Evolutionary conservation across 2,797 vertebrate genomes (phyloP).

Genomic region (Argya squamiceps): DNA sequence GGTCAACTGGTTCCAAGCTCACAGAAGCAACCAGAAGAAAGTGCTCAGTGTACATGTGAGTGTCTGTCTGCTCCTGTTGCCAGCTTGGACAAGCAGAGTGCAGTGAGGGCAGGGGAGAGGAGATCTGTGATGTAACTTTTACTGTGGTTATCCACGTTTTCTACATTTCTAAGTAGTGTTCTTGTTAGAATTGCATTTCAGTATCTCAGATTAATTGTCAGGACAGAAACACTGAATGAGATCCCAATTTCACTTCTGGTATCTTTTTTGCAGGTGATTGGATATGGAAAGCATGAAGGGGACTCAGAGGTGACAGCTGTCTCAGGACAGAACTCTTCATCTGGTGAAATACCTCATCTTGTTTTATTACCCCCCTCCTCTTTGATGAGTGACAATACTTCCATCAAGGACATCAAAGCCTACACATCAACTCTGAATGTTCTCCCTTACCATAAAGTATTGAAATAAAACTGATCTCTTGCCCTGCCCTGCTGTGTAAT

Average conservation of each 20-base stretch:
- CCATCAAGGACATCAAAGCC: conserved; percentile 87
- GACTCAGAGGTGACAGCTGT: conserved; percentile 62
- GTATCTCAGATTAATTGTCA: not conserved
- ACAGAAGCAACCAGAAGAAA: conserved; percentile 78
- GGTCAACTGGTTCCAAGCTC: conserved; percentile 86
- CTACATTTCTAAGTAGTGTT: not conserved
- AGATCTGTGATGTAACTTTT: no score
- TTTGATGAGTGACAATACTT: conserved; percentile 68
- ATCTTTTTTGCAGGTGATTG: conserved; percentile 84
- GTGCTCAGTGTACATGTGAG: conserved; percentile 93
- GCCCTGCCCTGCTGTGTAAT: conserved; percentile 52
- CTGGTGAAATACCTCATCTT: conserved; percentile 85
- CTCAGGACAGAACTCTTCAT: conserved; percentile 73
- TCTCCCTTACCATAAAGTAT: conserved; percentile 92
- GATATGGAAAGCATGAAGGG: conserved; percentile 87
- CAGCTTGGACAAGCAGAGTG: not conserved
- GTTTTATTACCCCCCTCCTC: conserved; percentile 82
- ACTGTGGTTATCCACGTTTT: not conserved
- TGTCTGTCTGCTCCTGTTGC: not conserved
- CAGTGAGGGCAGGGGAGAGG: rapidly evolving
- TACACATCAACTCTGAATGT: conserved; percentile 89
- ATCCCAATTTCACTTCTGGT: not conserved
- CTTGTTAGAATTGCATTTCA: not conserved
- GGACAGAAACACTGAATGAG: not conserved
- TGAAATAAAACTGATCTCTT: conserved; percentile 78